These are phyloP conservation scores for Myopa testacea DNA, from an alignment of 2,888 invertebrate species.

Conservation along the genomic window DNA sequence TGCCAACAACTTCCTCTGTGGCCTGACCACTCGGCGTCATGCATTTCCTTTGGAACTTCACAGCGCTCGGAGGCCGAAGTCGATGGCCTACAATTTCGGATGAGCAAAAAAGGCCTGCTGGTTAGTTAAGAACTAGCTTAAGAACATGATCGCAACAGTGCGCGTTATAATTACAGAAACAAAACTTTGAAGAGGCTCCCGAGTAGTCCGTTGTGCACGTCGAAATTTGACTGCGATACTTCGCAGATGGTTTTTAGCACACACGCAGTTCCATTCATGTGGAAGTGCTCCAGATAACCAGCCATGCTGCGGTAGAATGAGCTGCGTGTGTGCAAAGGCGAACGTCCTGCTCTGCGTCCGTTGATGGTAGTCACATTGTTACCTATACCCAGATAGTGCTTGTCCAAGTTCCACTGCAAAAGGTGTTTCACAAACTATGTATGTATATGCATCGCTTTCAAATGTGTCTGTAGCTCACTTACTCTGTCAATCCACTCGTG, in stretches of 20 bases:
- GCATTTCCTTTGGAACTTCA: slow-evolving; percentile 49
- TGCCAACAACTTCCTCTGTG: slow-evolving; percentile 51
- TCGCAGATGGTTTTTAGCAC: slow-evolving; percentile 77
- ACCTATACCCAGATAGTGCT: slow-evolving; percentile 57
- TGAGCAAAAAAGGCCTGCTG: neutral
- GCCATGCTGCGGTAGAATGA: slow-evolving; percentile 59
- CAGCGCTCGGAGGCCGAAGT: slow-evolving; percentile 53
- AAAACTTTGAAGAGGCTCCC: slow-evolving; percentile 76
- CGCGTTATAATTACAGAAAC: slow-evolving; percentile 73
- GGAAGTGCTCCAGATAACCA: slow-evolving; percentile 60
- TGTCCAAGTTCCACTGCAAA: slow-evolving; percentile 60
- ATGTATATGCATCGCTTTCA: neutral
- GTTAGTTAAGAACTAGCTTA: too few relatives aligned
- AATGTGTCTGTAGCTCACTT: slow-evolving; percentile 54
- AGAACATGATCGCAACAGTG: too few relatives aligned
- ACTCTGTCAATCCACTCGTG: slow-evolving; percentile 72
- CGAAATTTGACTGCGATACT: slow-evolving; percentile 68
- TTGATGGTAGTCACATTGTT: slow-evolving; percentile 60
- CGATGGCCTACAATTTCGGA: slow-evolving; percentile 55
- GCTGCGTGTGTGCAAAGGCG: slow-evolving; percentile 53
- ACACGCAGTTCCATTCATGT: slow-evolving; percentile 71
- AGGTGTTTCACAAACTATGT: neutral
- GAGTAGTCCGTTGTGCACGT: slow-evolving; percentile 73
- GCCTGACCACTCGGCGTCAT: slow-evolving; percentile 52
- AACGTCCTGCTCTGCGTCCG: slow-evolving; percentile 48